Percentiles rank a stretch among this genome's conserved stretches.
phyloP scores from a whole-genome alignment of 2,888 invertebrate species.

The Scotopteryx bipunctaria region DNA sequence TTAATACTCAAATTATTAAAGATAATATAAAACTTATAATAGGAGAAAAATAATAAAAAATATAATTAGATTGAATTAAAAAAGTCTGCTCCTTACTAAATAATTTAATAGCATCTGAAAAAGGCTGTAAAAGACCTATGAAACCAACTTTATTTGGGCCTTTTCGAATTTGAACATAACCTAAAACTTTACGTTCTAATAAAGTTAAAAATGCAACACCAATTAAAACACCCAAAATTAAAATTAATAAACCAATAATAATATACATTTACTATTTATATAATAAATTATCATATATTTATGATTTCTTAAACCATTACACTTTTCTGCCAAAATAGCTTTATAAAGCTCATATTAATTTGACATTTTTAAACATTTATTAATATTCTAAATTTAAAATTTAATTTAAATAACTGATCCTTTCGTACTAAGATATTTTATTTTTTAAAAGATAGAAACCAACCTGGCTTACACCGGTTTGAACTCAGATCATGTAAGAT shows the following conservation, averaged over 20 bases:
- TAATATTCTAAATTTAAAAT: constrained; percentile 73
- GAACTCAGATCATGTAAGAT: constrained; percentile 95
- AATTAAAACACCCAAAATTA: constrained; percentile 85
- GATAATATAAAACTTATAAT: constrained; percentile 83
- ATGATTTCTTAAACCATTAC: constrained; percentile 88
- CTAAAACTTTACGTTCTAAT: constrained; percentile 87
- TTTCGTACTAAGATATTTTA: constrained; percentile 90
- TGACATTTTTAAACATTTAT: constrained; percentile 33
- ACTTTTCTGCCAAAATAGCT: constrained; percentile 87
- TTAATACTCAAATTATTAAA: constrained; percentile 82
- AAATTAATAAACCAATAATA: constrained; percentile 71
- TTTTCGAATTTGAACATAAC: constrained; percentile 89
- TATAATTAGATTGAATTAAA: constrained; percentile 84
- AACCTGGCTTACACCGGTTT: constrained; percentile 93
- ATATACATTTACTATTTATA: constrained; percentile 83
- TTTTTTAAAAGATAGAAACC: constrained; percentile 89
- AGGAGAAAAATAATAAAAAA: constrained; percentile 84
- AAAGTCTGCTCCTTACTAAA: constrained; percentile 86
- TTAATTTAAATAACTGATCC: constrained; percentile 85
- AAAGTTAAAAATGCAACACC: constrained; percentile 88
- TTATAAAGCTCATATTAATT: constrained; percentile 22
- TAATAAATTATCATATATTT: constrained; percentile 76
- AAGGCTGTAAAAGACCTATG: constrained; percentile 86
- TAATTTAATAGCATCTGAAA: constrained; percentile 89
- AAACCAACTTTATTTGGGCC: constrained; percentile 88